phyloP scores from a whole-genome alignment of 2,888 invertebrate species.

The Nomada goodeniana region DNA sequence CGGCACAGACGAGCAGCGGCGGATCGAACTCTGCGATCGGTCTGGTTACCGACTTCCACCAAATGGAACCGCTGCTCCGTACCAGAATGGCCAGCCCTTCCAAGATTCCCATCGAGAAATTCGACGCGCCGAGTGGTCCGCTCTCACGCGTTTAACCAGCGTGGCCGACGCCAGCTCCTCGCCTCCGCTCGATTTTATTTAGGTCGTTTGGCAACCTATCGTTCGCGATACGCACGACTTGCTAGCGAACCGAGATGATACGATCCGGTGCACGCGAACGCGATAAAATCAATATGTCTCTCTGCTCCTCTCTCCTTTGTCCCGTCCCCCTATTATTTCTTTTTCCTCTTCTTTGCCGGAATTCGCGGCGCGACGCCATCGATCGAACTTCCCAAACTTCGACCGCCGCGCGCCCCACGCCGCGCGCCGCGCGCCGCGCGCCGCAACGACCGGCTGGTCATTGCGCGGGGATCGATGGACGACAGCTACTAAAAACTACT shows the following conservation, averaged over 20 bases:
- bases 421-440: no score
- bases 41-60: constrained; percentile 27
- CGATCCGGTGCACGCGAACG: constrained; percentile 49
- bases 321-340: constrained; percentile 37
- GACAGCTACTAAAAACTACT: constrained; percentile 46
- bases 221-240: constrained; percentile 51
- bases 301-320: constrained; percentile 38
- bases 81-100: background rate
- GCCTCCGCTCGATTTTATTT: constrained; percentile 21
- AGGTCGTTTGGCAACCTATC: constrained; percentile 46
- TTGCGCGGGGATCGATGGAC: constrained; percentile 21
- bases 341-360: constrained; percentile 27
- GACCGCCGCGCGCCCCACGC: background rate
- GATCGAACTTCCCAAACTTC: constrained; percentile 48
- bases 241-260: constrained; percentile 37
- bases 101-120: background rate
- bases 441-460: background rate
- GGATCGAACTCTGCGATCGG: constrained; percentile 18
- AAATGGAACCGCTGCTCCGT: no score
- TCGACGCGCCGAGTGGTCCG: background rate
- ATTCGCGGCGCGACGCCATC: constrained; percentile 50
- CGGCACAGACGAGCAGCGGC: background rate
- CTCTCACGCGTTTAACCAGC: background rate
- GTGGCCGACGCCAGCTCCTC: background rate
- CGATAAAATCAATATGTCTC: constrained; percentile 63